These are phyloP conservation scores for Toxotes lorentzi DNA, from an alignment of 2,797 vertebrate species.

Conservation along the genomic window DNA sequence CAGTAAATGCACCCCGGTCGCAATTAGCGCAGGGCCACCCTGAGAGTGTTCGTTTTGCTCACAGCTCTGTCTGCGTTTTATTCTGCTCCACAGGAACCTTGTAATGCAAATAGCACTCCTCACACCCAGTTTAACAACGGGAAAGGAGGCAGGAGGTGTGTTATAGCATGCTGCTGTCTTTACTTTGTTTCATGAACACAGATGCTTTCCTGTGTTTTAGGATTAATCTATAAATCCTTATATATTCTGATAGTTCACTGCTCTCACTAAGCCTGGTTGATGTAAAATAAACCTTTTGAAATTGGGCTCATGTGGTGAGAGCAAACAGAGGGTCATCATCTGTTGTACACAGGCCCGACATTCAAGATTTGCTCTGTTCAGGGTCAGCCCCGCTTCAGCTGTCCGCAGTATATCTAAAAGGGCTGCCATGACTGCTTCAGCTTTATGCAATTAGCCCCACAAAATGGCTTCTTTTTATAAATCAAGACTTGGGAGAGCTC, in stretches of 20 bases:
- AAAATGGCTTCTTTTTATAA: slow-evolving; percentile 62
- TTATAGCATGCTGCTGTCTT: slow-evolving; percentile 11
- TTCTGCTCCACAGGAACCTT: slow-evolving; percentile 71
- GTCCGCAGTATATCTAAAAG: slow-evolving; percentile 47
- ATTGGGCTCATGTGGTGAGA: slow-evolving; percentile 18
- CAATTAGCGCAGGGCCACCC: slow-evolving; percentile 82
- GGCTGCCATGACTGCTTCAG: slow-evolving; percentile 37
- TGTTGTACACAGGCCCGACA: slow-evolving; percentile 31
- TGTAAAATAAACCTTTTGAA: slow-evolving; percentile 53
- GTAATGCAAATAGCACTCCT: slow-evolving; percentile 74
- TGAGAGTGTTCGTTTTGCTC: slow-evolving; percentile 71
- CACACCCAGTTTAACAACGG: slow-evolving; percentile 56
- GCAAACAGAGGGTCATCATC: slow-evolving; percentile 40
- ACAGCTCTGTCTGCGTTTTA: slow-evolving; percentile 67
- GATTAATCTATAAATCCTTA: slow-evolving; percentile 45
- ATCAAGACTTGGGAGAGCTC: slow-evolving; percentile 36
- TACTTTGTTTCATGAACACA: slow-evolving; percentile 24
- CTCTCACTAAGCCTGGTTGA: slow-evolving; percentile 14
- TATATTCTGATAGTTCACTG: slow-evolving; percentile 30
- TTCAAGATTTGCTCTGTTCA: slow-evolving; percentile 28
- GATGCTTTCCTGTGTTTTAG: slow-evolving; percentile 16
- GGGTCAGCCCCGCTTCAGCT: slow-evolving; percentile 30
- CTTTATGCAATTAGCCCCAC: slow-evolving; percentile 52
- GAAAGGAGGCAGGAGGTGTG: slow-evolving; percentile 43
- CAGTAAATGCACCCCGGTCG: slow-evolving; percentile 81